Evolutionary conservation across 2,113 vertebrate species (phyloP), one percentile per base, ranked within the genome.

Genomic region (Sylvietta virens): DNA sequence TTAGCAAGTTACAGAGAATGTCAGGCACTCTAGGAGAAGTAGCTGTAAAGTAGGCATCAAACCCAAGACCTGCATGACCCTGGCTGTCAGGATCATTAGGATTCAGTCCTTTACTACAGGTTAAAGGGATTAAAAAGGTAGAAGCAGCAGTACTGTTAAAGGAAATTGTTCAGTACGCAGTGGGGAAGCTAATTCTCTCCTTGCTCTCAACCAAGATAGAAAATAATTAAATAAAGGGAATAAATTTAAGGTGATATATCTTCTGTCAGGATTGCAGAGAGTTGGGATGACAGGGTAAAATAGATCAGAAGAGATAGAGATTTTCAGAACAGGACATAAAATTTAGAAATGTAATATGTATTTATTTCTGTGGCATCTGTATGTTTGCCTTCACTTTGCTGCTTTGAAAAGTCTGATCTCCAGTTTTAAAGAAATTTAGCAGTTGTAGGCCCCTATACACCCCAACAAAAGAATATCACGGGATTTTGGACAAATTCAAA

Each of bases 71-170:
- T 92, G 11, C 45, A 11, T 92, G 67, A 80, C 61, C 44, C 67
- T 72, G 80, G 18, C 72, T 90, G 77, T 86, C 74, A 83, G 19
- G 28, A 88, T 67, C 10, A 1, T 66, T 92, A 92, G 35, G 31
- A 88, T 37, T 88, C 54, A 62, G 56, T 86, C 64, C 47, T 78
- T 86, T 74, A 40, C 44, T 81, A 21, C 39, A 77, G 64, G 74
- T 90, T 93, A 81, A 92, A 82, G 71, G 42, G 66, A 86, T 90
- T 94, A 48, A 86, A 96, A 90, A 83, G 27, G 65, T 81, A 65
- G 42, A 83, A 85, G 64, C 5, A 9, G 57, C 44, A 84, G 42
- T 81, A 53, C 40, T 60, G 10, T 60, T 66, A 58, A 40, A 92
- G 60, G 51, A 86, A 83, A 83, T 88, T 78, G 76, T 90, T 94